phyloP scores from a whole-genome alignment of 2,797 vertebrate genomes.

The Megalops cyprinoides region DNA sequence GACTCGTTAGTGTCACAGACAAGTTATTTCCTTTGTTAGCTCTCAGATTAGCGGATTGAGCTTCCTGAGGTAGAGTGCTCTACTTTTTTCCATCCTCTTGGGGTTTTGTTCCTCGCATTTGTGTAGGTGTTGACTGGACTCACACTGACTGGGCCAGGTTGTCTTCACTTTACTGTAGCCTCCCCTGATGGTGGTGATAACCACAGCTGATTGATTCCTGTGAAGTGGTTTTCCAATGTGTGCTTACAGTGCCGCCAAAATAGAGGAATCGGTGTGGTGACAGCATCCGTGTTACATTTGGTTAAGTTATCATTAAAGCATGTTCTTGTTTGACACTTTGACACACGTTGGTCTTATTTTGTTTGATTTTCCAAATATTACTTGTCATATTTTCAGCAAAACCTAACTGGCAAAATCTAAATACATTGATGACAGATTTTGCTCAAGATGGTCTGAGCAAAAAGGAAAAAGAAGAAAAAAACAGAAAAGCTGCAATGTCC shows the following conservation, averaged over 20 bases:
- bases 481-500: constrained; percentile 38
- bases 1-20: constrained; percentile 8
- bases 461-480: neutral
- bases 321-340: neutral
- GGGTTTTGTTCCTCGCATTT: neutral
- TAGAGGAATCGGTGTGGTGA: neutral
- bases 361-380: neutral
- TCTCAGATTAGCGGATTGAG: constrained; percentile 6
- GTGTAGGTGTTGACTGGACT: neutral
- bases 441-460: constrained; percentile 24
- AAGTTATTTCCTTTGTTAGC: neutral
- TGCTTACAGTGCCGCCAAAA: neutral
- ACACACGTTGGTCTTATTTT: neutral
- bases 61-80: neutral
- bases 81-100: neutral
- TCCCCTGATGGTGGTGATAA: neutral
- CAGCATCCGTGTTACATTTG: neutral
- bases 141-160: neutral
- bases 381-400: neutral
- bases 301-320: too few relatives aligned
- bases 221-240: neutral
- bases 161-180: neutral
- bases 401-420: neutral
- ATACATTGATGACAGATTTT: neutral
- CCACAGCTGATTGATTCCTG: neutral